A percentile compares a stretch with the other conserved stretches of the same genome.
Conservation (phyloP, 2,888 invertebrate species). For the Ormia ochracea region DNA sequence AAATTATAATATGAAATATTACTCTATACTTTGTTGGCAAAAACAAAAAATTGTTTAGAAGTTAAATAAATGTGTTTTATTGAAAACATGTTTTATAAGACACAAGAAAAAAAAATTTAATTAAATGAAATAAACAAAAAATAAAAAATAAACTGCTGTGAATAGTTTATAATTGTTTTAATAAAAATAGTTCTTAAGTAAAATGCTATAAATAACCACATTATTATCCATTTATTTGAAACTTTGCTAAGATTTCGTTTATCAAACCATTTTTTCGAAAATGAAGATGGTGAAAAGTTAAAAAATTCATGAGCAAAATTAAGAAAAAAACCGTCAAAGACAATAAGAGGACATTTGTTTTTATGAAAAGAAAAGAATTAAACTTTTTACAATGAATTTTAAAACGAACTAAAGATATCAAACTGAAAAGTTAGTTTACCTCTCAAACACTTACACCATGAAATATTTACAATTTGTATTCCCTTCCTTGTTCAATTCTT, state of each 20-base stretch:
- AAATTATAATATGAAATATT: neutral
- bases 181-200: slow-evolving; percentile 61
- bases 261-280: neutral
- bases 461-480: neutral
- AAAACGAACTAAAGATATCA: neutral
- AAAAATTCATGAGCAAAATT: slow-evolving; percentile 37
- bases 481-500: neutral
- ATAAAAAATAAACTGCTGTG: slow-evolving; percentile 73
- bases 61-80: slow-evolving; percentile 15
- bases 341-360: slow-evolving; percentile 53
- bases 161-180: slow-evolving; percentile 75
- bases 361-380: slow-evolving; percentile 14
- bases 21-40: slow-evolving; percentile 31
- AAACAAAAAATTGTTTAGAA: slow-evolving; percentile 32
- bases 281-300: slow-evolving; percentile 1
- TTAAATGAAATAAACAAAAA: too few relatives aligned
- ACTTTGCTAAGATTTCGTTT: neutral
- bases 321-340: slow-evolving; percentile 44
- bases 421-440: neutral
- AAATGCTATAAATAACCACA: slow-evolving; percentile 23
- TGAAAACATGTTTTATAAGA: slow-evolving; percentile 60
- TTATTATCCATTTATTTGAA: slow-evolving; percentile 7
- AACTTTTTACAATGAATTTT: slow-evolving; percentile 35
- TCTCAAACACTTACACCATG: neutral
- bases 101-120: too few relatives aligned